Base-by-base conservation (phyloP, 1,140 invertebrate species). In the Tetramorium parvispinum region DNA sequence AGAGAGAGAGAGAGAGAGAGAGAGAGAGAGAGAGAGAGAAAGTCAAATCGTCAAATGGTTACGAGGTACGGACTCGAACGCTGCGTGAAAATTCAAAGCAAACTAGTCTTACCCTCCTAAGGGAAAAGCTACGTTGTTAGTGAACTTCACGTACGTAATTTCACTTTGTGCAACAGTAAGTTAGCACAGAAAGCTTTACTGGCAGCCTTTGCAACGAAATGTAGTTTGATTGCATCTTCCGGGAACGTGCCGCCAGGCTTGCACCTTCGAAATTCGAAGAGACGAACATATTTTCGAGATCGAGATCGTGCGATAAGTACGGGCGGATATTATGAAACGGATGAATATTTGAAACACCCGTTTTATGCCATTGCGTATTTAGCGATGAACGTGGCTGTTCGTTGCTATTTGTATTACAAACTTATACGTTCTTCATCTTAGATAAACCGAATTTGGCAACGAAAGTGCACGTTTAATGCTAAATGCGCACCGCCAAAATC, bases 111-210 rank as follows among this genome's bases (percentile, higher is more conserved):
- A 83, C 51, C 86, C 85, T 86, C 77, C 85, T 86, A 40, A 10
- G 66, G 78, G 65, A 46, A 59, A 83, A 89, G 85, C 88, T 89
- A 89, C 85, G 71, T 87, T 86, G 89, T 91, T 91, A 91, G 89
- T 91, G 88, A 91, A 91, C 77, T 91, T 90, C 87, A 91, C 73
- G 89, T 91, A 91, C 87, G 87, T 91, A 91, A 88, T 88, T 91
- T 79, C 85, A 91, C 85, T 89, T 91, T 91, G 90, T 90, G 90
- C 89, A 86, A 89, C 88, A 91, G 75, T 75, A 91, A 91, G 90
- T 91, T 91, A 91, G 87, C 90, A 91, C 90, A 88, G 85, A 82
- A 91, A 91, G 90, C 90, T 91, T 90, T 86, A 91, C 90, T 91
- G 89, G 89, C 89, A 91, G 89, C 89, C 89, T 76, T 91, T 90